A percentile compares a stretch with the other conserved stretches of the same genome.
phyloP scores from a whole-genome alignment of 37 sponge, comb jelly and placozoan genomes.

The Dysidea cf. avara region DNA sequence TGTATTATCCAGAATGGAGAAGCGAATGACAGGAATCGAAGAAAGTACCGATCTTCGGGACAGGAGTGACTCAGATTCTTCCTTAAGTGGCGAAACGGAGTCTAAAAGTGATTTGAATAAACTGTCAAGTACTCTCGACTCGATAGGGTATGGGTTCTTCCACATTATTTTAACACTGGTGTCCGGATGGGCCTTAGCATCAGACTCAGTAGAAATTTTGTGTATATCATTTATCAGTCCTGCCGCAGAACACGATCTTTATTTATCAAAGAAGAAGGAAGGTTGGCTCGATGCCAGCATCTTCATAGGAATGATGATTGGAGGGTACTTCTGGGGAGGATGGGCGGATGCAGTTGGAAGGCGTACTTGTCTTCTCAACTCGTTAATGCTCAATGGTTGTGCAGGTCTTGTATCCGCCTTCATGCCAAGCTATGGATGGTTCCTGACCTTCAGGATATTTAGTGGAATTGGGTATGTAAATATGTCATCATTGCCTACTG shows the following conservation, averaged over 20 bases:
- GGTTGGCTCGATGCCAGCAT: slow-evolving; percentile 65
- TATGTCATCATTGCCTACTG: not conserved
- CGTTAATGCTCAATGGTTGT: slow-evolving; percentile 75
- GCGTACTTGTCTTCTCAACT: slow-evolving; percentile 70
- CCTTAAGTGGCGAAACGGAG: too few relatives aligned
- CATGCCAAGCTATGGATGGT: slow-evolving; percentile 53
- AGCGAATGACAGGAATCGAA: too few relatives aligned
- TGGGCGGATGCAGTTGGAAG: slow-evolving; percentile 81
- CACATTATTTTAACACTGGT: slow-evolving; percentile 51
- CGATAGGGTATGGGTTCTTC: slow-evolving; percentile 55
- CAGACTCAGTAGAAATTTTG: slow-evolving; percentile 73
- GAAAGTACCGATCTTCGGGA: too few relatives aligned
- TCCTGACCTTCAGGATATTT: slow-evolving; percentile 78
- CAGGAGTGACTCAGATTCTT: too few relatives aligned
- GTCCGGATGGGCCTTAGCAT: slow-evolving; percentile 66
- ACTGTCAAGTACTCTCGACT: slow-evolving; percentile 14
- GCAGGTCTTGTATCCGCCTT: slow-evolving; percentile 81
- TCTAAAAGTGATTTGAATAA: too few relatives aligned
- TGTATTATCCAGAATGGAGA: too few relatives aligned
- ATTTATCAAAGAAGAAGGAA: slow-evolving; percentile 27
- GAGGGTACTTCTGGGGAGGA: slow-evolving; percentile 89
- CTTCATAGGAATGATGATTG: slow-evolving; percentile 89
- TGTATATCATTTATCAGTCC: slow-evolving; percentile 60
- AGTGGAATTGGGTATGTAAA: slow-evolving; percentile 92
- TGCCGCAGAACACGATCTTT: slow-evolving; percentile 20